Evolutionary conservation across 1,140 invertebrate genomes (phyloP).

Genomic region (Mycetomoellerius zeteki): DNA sequence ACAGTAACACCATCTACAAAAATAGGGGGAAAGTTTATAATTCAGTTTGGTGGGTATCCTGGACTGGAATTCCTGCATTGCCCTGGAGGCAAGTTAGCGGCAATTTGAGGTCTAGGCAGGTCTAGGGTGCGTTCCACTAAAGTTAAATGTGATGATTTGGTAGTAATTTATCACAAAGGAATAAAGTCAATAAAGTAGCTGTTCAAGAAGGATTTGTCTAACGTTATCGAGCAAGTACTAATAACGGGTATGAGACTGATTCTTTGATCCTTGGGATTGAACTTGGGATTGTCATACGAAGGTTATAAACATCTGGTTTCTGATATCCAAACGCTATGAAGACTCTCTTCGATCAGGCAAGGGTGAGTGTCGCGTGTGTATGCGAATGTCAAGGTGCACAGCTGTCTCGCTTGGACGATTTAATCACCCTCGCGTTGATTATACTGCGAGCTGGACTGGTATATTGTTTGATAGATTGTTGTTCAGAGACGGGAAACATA

Average conservation of each 20-base stretch:
- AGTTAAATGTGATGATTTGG: too few species aligned
- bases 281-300: neutral
- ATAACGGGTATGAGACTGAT: neutral
- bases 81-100: too few species aligned
- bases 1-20: too few species aligned
- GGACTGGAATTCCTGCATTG: too few species aligned
- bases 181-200: too few species aligned
- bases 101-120: too few species aligned
- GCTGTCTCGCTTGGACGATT: slow-evolving; percentile 38
- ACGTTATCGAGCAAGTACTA: neutral
- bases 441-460: slow-evolving; percentile 17
- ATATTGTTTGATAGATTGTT: slow-evolving; percentile 54
- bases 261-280: neutral
- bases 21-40: too few species aligned
- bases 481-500: slow-evolving; percentile 51
- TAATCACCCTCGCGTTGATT: neutral
- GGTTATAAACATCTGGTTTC: slow-evolving; percentile 65
- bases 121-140: too few species aligned
- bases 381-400: slow-evolving; percentile 48
- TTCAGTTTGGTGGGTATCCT: too few species aligned
- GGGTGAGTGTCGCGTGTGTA: slow-evolving; percentile 27
- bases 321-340: slow-evolving; percentile 67
- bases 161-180: neutral
- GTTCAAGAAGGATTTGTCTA: neutral
- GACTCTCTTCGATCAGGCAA: slow-evolving; percentile 56